Evolutionary conservation across 2,888 invertebrate genomes (phyloP).

Genomic region (Melinopterus prodromus): DNA sequence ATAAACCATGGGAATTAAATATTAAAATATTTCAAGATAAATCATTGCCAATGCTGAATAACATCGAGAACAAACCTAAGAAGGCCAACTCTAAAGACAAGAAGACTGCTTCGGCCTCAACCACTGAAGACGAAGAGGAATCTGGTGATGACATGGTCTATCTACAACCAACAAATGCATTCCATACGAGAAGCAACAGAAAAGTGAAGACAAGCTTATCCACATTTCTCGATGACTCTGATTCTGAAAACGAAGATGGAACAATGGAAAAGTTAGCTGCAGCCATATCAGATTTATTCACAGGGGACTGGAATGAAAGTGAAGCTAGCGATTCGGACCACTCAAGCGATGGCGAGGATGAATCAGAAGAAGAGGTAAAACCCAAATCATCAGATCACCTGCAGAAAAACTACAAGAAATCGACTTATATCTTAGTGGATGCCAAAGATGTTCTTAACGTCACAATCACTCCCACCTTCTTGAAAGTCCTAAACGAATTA

Average conservation of each 20-base stretch:
- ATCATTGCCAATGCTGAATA: constrained; percentile 53
- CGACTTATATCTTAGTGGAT: constrained; percentile 75
- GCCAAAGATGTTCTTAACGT: constrained; percentile 73
- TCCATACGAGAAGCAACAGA: constrained; percentile 51
- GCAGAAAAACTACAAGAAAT: constrained; percentile 55
- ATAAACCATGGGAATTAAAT: constrained; percentile 76
- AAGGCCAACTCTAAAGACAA: constrained; percentile 44
- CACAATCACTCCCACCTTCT: constrained; percentile 72
- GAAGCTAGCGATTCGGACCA: constrained; percentile 61
- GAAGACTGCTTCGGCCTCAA: constrained; percentile 42
- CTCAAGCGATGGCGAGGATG: constrained; percentile 66
- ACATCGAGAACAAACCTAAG: constrained; percentile 47
- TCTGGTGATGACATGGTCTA: constrained; percentile 60
- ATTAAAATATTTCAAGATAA: constrained; percentile 69
- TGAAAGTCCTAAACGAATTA: constrained; percentile 63
- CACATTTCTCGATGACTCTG: constrained; percentile 69
- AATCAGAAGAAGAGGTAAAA: constrained; percentile 53
- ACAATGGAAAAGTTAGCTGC: constrained; percentile 74
- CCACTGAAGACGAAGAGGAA: constrained; percentile 57
- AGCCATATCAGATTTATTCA: constrained; percentile 81
- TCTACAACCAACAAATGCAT: constrained; percentile 55
- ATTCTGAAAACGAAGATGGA: constrained; percentile 77
- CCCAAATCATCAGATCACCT: constrained; percentile 40
- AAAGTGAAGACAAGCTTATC: constrained; percentile 64
- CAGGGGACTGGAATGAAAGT: constrained; percentile 65